Evolutionary conservation across 2,888 invertebrate genomes (phyloP).

Genomic region (Limnephilus marmoratus): DNA sequence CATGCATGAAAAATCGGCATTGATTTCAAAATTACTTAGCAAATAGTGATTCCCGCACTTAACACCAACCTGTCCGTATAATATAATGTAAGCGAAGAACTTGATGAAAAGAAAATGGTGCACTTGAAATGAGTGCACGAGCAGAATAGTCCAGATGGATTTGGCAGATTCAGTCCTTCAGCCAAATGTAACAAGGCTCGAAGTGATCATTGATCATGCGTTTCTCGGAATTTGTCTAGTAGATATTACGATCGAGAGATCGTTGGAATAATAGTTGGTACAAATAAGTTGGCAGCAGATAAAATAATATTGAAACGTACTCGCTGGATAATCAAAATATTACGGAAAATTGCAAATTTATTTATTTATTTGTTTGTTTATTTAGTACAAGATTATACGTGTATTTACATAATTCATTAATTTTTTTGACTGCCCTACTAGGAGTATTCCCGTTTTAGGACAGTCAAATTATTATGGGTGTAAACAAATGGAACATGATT

Average conservation of each 20-base stretch:
- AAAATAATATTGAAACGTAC: too few species aligned
- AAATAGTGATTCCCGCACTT: background rate
- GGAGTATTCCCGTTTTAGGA: too few species aligned
- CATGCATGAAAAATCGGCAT: background rate
- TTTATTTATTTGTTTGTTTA: too few species aligned
- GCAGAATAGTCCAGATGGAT: background rate
- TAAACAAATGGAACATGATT: too few species aligned
- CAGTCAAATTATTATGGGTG: too few species aligned
- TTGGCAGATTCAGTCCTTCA: background rate
- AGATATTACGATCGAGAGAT: background rate
- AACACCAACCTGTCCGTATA: background rate
- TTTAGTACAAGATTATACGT: too few species aligned
- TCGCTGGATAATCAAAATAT: too few species aligned
- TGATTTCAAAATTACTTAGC: background rate
- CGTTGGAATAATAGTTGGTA: background rate
- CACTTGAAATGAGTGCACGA: background rate
- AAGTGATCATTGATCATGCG: background rate
- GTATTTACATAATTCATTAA: too few species aligned
- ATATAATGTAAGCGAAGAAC: background rate
- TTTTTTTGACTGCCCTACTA: too few species aligned
- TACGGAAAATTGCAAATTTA: too few species aligned
- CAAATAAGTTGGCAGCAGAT: background rate
- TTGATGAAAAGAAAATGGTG: background rate
- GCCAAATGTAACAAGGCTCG: background rate
- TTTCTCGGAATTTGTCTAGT: background rate